phyloP scores from a whole-genome alignment of 2,888 invertebrate species.

The Fragum fragum region DNA sequence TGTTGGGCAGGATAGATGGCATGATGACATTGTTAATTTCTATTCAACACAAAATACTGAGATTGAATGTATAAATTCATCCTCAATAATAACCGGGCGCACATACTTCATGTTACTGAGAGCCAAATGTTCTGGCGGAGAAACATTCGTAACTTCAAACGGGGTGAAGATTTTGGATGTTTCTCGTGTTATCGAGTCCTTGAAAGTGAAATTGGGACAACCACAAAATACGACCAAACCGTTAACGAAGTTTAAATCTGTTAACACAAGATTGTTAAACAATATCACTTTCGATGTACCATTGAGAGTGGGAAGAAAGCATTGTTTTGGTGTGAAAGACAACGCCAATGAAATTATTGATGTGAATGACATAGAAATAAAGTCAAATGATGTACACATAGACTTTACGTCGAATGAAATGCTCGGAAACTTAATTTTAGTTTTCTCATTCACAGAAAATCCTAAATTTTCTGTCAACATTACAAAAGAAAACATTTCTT shows the following conservation, averaged over 20 bases:
- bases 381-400: neutral
- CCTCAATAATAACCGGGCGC: neutral
- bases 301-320: neutral
- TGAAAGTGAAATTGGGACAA: slow-evolving; percentile 9
- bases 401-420: neutral
- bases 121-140: slow-evolving; percentile 49
- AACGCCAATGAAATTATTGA: neutral
- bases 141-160: slow-evolving; percentile 50
- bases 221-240: neutral
- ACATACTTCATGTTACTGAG: slow-evolving; percentile 39
- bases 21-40: slow-evolving; percentile 20
- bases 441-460: neutral
- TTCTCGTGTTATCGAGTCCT: slow-evolving; percentile 15
- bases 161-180: slow-evolving; percentile 50
- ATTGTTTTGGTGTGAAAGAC: neutral
- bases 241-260: neutral
- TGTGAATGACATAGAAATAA: neutral
- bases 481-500: neutral
- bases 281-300: neutral
- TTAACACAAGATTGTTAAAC: neutral
- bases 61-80: slow-evolving; percentile 14
- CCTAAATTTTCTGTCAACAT: neutral
- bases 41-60: neutral
- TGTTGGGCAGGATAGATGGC: slow-evolving; percentile 1
- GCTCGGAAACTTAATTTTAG: neutral